Conservation (phyloP, 35 echinoderm and acorn worm genomes). For the Ophiothrix spiculata region DNA sequence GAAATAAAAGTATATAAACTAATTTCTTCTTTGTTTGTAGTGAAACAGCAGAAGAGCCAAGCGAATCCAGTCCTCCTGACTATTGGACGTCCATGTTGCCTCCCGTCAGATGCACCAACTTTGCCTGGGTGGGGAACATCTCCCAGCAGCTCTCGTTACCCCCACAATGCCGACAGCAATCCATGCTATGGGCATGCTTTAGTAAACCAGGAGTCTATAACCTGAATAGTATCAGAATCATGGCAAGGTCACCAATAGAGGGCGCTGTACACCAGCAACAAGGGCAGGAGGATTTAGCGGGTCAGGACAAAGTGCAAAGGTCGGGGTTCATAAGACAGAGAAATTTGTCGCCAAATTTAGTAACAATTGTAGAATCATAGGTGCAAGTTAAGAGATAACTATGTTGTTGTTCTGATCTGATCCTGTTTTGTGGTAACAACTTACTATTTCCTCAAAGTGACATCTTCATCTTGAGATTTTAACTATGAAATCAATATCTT, state of each 20-base stretch:
- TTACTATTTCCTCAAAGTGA: not conserved
- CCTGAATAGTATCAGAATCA: conserved; percentile 70
- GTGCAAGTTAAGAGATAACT: not conserved
- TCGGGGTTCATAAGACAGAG: conserved; percentile 45
- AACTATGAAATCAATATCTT: no score
- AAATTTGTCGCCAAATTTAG: conserved; percentile 51
- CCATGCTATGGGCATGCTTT: conserved; percentile 70
- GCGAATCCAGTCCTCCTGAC: not conserved
- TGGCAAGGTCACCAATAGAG: conserved; percentile 24
- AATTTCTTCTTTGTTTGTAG: not conserved
- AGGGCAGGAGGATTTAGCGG: not conserved
- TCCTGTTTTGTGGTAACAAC: not conserved
- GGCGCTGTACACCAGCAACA: not conserved
- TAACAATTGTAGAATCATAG: conserved; percentile 48
- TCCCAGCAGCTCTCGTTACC: conserved; percentile 57
- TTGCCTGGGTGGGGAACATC: conserved; percentile 74
- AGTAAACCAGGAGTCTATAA: conserved; percentile 85
- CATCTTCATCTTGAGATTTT: no score
- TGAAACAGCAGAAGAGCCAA: not conserved
- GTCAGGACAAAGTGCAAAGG: conserved; percentile 14
- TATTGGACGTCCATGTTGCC: not conserved
- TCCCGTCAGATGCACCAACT: conserved; percentile 48
- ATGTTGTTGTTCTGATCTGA: not conserved
- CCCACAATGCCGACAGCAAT: conserved; percentile 25
- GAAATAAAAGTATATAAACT: no score